Conservation (phyloP, 64 coral and sea anemone genomes). For the Actinia tenebrosa region DNA sequence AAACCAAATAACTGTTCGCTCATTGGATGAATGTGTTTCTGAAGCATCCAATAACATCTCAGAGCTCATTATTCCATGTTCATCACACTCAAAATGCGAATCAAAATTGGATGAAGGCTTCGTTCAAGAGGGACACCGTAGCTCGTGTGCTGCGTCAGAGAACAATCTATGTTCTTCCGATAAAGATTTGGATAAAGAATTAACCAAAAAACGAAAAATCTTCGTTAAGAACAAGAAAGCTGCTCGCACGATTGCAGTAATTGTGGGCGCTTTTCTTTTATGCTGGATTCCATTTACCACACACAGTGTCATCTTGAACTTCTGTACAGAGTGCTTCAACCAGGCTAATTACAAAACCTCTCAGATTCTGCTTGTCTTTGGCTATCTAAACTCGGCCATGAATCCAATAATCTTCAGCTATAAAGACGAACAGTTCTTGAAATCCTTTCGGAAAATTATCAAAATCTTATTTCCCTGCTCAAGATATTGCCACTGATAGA, state of each 20-base stretch:
- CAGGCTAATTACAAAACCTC: too few relatives aligned
- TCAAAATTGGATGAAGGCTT: not conserved
- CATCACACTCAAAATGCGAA: too few relatives aligned
- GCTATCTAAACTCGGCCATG: conserved; percentile 6
- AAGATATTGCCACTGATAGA: not conserved
- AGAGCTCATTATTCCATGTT: not conserved
- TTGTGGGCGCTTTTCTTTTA: not conserved
- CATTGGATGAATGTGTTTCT: not conserved
- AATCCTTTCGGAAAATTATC: not conserved
- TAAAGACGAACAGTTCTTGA: conserved; percentile 7
- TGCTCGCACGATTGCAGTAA: conserved; percentile 14
- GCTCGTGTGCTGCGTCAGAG: not conserved
- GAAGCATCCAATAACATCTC: not conserved
- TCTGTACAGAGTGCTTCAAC: not conserved
- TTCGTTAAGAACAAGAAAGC: conserved; percentile 22
- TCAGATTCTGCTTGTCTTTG: not conserved
- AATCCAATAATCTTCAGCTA: conserved; percentile 15
- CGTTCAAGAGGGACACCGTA: not conserved
- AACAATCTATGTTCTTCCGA: not conserved
- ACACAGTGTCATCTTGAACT: not conserved
- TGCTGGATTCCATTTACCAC: conserved; percentile 2
- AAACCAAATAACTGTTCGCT: not conserved
- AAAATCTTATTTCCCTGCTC: not conserved
- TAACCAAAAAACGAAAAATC: not conserved
- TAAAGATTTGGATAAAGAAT: not conserved